These are phyloP conservation scores for Cryptus armator DNA, from an alignment of 2,888 invertebrate genomes.

Conservation along the genomic window DNA sequence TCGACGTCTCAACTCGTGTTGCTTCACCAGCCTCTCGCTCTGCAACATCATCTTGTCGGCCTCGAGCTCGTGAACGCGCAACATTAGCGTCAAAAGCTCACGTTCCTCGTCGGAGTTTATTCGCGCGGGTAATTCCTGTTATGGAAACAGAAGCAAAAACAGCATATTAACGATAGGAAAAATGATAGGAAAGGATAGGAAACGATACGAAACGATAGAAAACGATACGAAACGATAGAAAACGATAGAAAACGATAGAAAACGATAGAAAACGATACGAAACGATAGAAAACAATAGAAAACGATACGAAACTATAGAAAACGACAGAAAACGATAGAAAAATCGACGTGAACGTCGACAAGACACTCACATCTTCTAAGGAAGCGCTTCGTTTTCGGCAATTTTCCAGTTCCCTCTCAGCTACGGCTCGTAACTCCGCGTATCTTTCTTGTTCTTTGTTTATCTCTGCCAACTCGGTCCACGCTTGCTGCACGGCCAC, in stretches of 20 bases:
- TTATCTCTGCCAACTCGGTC: slow-evolving; percentile 93
- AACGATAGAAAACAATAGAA: no score
- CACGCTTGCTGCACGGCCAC: slow-evolving; percentile 92
- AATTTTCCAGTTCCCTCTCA: slow-evolving; percentile 93
- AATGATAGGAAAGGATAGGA: no score
- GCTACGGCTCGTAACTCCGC: slow-evolving; percentile 91
- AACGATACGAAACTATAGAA: no score
- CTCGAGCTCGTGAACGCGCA: slow-evolving; percentile 96
- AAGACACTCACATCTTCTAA: slow-evolving; percentile 91
- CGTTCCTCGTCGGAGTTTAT: slow-evolving; percentile 96
- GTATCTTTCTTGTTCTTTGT: slow-evolving; percentile 94
- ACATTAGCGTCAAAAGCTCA: slow-evolving; percentile 94
- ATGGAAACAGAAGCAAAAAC: slow-evolving; percentile 60
- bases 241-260: no score
- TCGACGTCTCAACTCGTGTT: slow-evolving; percentile 94
- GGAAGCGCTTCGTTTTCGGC: slow-evolving; percentile 91
- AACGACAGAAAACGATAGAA: no score
- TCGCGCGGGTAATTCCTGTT: slow-evolving; percentile 92
- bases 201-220: no score
- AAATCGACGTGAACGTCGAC: not conserved
- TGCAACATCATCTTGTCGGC: slow-evolving; percentile 97
- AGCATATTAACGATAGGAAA: slow-evolving; percentile 49
- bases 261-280: no score
- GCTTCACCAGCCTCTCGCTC: slow-evolving; percentile 93
- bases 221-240: no score